Conservation (phyloP, 2,888 invertebrate species). For the Aphodius granarius region DNA sequence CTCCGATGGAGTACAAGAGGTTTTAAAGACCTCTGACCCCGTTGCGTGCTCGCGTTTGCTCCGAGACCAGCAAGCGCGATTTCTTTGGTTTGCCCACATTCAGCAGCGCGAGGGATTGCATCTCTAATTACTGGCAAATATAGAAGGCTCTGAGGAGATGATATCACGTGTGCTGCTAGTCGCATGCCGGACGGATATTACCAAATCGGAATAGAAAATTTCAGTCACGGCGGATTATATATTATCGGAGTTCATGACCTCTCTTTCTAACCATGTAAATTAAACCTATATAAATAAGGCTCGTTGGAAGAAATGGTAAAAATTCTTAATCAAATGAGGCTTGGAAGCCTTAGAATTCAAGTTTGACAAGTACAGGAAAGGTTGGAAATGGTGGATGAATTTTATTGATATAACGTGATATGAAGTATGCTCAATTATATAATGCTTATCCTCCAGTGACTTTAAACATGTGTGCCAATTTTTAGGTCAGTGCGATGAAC, state of each 20-base stretch:
- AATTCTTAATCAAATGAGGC: neutral
- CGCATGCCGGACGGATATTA: neutral
- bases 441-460: too few species aligned
- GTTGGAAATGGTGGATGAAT: too few species aligned
- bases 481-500: too few species aligned
- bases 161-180: neutral
- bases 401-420: too few species aligned
- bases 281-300: neutral
- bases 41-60: constrained; percentile 12
- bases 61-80: neutral
- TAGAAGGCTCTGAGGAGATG: neutral
- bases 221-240: neutral
- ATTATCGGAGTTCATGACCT: neutral
- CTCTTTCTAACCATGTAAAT: neutral
- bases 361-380: too few species aligned
- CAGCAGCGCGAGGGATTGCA: neutral
- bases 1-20: constrained; percentile 3
- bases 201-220: neutral
- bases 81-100: neutral
- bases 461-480: too few species aligned
- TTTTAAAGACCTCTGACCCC: constrained; percentile 17
- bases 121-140: neutral
- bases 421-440: too few species aligned
- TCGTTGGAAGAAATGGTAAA: neutral
- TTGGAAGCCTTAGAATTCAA: neutral